phyloP scores from a whole-genome alignment of 1,140 invertebrate species.

The Drosophila willistoni region DNA sequence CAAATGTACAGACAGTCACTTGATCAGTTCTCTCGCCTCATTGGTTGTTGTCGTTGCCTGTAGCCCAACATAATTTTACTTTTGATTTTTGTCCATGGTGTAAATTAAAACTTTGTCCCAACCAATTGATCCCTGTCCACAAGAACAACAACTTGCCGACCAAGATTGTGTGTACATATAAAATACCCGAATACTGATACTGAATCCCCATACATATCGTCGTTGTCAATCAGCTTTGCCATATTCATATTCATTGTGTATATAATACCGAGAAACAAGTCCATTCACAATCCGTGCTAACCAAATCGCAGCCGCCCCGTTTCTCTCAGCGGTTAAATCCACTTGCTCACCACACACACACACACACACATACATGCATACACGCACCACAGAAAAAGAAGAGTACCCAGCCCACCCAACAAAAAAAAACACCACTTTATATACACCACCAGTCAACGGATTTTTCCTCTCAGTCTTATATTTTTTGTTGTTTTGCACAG shows the following conservation, averaged over 20 bases:
- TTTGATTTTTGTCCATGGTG: constrained; percentile 48
- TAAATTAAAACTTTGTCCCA: constrained; percentile 32
- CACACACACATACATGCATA: constrained; percentile 22
- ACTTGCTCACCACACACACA: constrained; percentile 19
- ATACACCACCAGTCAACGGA: constrained; percentile 1
- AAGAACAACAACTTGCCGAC: constrained; percentile 57
- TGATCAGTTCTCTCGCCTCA: constrained; percentile 53
- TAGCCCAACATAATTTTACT: constrained; percentile 29
- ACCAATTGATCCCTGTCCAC: constrained; percentile 13
- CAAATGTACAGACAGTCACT: constrained; percentile 74
- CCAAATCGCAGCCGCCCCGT: constrained; percentile 56
- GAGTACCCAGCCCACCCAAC: not conserved
- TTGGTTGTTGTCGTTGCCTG: constrained; percentile 66
- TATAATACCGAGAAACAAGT: constrained; percentile 53
- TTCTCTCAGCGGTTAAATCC: constrained; percentile 25
- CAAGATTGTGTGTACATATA: constrained; percentile 68
- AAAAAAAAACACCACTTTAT: too few species aligned
- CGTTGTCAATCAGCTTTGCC: constrained; percentile 49
- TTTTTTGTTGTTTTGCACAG: constrained; percentile 35
- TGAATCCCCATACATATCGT: constrained; percentile 52
- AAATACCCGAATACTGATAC: constrained; percentile 14
- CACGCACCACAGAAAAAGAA: constrained; percentile 10
- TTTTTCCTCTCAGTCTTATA: constrained; percentile 33
- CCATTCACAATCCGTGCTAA: constrained; percentile 52
- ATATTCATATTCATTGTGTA: constrained; percentile 47